Evolutionary conservation across 2,113 vertebrate species (phyloP).

Genomic region (Carlito syrichta): DNA sequence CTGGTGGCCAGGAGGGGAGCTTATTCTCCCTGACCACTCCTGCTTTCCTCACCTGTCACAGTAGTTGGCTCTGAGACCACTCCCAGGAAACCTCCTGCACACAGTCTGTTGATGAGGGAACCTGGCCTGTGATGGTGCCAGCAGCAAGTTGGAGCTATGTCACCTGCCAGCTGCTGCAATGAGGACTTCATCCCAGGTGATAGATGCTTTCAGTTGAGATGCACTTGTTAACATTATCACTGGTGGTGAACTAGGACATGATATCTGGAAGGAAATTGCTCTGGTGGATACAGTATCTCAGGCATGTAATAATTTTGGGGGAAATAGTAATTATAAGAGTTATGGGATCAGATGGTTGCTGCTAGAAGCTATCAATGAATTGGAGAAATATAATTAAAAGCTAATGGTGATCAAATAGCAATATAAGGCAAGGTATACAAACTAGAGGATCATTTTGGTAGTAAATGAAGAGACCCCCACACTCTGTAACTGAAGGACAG

Average conservation of each 20-base stretch:
- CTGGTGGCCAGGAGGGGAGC: too few relatives aligned
- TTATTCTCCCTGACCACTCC: neutral
- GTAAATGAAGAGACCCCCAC: neutral
- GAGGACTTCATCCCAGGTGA: neutral
- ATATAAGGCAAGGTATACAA: neutral
- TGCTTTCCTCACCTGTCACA: too few relatives aligned
- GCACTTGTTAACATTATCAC: neutral
- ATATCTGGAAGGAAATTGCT: neutral
- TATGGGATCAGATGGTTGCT: neutral
- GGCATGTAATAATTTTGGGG: neutral
- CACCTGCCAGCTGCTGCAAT: neutral
- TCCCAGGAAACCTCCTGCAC: neutral
- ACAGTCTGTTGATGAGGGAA: neutral
- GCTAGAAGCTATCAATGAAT: neutral
- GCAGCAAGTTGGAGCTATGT: too few relatives aligned
- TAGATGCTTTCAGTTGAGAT: too few relatives aligned
- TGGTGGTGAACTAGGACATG: neutral
- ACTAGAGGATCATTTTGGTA: neutral
- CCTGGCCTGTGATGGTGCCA: neutral
- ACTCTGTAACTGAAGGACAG: neutral
- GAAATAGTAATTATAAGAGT: neutral
- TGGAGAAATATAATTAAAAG: neutral
- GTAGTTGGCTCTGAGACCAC: too few relatives aligned
- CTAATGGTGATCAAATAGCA: neutral
- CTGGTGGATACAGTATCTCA: too few relatives aligned